phyloP scores from a whole-genome alignment of 2,113 vertebrate species.

The Progne subis region DNA sequence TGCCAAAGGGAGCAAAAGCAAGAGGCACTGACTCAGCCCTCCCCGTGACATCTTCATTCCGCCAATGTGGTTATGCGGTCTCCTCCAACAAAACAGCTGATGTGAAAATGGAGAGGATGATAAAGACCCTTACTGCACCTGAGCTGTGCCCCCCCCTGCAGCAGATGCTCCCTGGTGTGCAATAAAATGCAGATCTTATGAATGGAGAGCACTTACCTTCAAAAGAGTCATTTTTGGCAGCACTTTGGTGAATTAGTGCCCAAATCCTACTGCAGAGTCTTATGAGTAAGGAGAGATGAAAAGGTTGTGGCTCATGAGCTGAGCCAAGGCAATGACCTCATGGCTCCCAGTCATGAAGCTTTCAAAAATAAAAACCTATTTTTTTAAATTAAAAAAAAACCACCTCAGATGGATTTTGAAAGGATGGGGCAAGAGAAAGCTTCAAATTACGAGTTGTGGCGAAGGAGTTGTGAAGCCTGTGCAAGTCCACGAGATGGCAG shows the following conservation, averaged over 20 bases:
- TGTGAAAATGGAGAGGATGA: background rate
- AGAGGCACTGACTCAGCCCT: background rate
- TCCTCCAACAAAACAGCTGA: background rate
- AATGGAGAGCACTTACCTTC: background rate
- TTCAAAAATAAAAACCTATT: background rate
- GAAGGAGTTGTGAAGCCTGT: background rate
- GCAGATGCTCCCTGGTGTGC: background rate
- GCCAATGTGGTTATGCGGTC: background rate
- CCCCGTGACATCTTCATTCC: background rate
- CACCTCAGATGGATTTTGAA: background rate
- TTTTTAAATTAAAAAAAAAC: background rate
- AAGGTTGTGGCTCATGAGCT: background rate
- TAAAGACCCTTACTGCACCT: background rate
- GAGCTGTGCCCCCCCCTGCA: accelerated
- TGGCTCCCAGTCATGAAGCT: background rate
- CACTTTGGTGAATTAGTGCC: background rate
- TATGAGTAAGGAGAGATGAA: background rate
- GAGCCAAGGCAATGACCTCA: background rate
- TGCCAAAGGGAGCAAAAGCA: background rate
- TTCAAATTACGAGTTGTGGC: accelerated
- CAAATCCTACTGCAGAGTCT: background rate
- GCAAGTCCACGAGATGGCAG: slow-evolving; percentile 52
- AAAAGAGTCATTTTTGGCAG: background rate
- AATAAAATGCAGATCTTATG: background rate
- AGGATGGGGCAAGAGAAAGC: background rate